phyloP scores from a whole-genome alignment of 2,113 vertebrate genomes.

The Silurus meridionalis region DNA sequence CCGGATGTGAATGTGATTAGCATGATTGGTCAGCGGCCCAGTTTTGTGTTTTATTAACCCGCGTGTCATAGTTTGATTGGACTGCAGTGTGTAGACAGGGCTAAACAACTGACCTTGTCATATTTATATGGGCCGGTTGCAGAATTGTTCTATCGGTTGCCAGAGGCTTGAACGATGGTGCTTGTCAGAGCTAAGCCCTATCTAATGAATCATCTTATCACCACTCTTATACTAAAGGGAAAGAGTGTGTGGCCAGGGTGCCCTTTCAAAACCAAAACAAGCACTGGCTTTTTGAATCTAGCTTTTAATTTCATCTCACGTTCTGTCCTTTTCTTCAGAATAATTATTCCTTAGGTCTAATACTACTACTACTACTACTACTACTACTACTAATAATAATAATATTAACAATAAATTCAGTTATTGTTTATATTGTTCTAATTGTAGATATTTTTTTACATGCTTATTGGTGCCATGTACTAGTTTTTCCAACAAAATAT shows the following conservation, averaged over 20 bases:
- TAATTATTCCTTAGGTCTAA: slow-evolving; percentile 45
- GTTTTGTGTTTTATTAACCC: slow-evolving; percentile 17
- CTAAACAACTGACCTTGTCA: slow-evolving; percentile 97
- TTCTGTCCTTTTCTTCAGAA: slow-evolving; percentile 81
- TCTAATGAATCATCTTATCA: slow-evolving; percentile 99
- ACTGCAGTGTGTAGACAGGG: slow-evolving; percentile 30
- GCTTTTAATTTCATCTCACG: slow-evolving; percentile 85
- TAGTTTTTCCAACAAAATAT: neutral
- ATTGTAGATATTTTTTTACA: neutral
- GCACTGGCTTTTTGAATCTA: slow-evolving; percentile 55
- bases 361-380: neutral
- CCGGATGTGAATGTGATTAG: slow-evolving; percentile 18
- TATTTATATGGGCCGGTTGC: slow-evolving; percentile 88
- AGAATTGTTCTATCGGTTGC: slow-evolving; percentile 97
- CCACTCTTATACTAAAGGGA: slow-evolving; percentile 87
- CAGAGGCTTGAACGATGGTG: slow-evolving; percentile 95
- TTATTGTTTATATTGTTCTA: neutral
- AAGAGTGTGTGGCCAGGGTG: slow-evolving; percentile 86
- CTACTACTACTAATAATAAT: neutral
- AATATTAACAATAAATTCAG: neutral
- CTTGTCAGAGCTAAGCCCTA: slow-evolving; percentile 91
- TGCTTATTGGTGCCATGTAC: neutral
- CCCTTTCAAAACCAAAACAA: slow-evolving; percentile 83
- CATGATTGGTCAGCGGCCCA: slow-evolving; percentile 26
- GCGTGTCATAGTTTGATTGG: slow-evolving; percentile 36